phyloP scores from a whole-genome alignment of 2,797 vertebrate genomes.

The Enteromius thamalakanensis region DNA sequence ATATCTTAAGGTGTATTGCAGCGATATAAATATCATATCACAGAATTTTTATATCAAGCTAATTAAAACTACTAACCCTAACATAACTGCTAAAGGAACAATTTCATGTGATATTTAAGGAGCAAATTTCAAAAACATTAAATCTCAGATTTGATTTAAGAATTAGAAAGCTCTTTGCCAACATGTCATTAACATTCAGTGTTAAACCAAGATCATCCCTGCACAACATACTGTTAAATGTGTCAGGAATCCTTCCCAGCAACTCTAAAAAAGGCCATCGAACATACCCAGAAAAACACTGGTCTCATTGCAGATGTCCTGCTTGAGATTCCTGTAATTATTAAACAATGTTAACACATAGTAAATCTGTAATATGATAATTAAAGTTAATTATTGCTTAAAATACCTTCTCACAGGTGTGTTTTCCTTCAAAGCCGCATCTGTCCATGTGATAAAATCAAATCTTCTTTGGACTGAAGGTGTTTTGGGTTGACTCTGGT shows the following conservation, averaged over 20 bases:
- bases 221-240: background rate
- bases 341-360: slow-evolving; percentile 8
- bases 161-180: background rate
- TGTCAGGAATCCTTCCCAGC: background rate
- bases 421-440: slow-evolving; percentile 34
- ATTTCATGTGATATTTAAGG: background rate
- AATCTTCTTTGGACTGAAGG: slow-evolving; percentile 62
- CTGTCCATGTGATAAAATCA: slow-evolving; percentile 78
- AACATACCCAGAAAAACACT: slow-evolving; percentile 89
- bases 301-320: slow-evolving; percentile 78
- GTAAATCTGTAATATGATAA: slow-evolving; percentile 16
- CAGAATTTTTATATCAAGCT: background rate
- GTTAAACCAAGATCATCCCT: background rate
- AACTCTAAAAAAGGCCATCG: slow-evolving; percentile 89
- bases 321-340: slow-evolving; percentile 60
- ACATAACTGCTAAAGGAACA: background rate
- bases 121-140: background rate
- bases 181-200: background rate
- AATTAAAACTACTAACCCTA: background rate
- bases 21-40: background rate
- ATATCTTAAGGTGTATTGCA: background rate
- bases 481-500: slow-evolving; percentile 59
- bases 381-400: slow-evolving; percentile 3
- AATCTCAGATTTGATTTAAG: background rate
- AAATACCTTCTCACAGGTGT: slow-evolving; percentile 65